phyloP scores from a whole-genome alignment of 2,888 invertebrate species.

The Phortica okadai region DNA sequence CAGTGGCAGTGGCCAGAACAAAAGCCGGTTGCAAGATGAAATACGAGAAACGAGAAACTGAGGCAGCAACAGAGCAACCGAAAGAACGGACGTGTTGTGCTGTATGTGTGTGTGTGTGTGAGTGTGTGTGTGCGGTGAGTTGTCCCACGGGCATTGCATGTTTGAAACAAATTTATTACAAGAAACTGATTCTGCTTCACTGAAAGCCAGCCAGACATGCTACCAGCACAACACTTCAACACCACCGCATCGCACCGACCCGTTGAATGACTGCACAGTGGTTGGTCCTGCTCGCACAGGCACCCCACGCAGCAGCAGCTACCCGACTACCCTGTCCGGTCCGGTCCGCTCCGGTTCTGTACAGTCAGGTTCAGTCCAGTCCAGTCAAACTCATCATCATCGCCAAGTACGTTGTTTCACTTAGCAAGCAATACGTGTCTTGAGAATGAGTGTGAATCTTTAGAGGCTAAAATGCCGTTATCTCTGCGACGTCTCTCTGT shows the following conservation, averaged over 20 bases:
- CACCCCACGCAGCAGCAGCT: not conserved
- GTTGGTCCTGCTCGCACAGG: too few relatives aligned
- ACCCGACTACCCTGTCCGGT: not conserved
- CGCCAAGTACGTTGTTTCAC: not conserved
- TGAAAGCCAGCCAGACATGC: conserved; percentile 30
- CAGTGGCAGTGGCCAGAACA: conserved; percentile 37
- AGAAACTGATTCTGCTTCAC: conserved; percentile 59
- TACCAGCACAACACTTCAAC: conserved; percentile 11
- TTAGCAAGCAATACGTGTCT: conserved; percentile 14
- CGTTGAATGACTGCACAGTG: too few relatives aligned
- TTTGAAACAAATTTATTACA: conserved; percentile 69
- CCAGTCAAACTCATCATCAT: conserved; percentile 8
- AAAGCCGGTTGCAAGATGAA: conserved; percentile 41
- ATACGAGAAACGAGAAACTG: conserved; percentile 30
- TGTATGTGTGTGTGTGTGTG: not conserved
- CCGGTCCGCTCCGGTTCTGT: not conserved
- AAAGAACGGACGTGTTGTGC: not conserved
- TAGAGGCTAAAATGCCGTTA: conserved; percentile 22
- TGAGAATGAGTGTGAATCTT: conserved; percentile 60
- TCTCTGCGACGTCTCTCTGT: not conserved
- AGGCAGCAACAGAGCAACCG: not conserved
- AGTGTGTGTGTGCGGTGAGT: conserved; percentile 57
- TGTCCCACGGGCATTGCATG: conserved; percentile 68
- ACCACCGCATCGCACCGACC: not conserved
- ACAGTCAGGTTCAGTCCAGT: not conserved